A percentile compares a stretch with the other conserved stretches of the same genome.
Evolutionary conservation across 2,797 vertebrate genomes (phyloP).

Genomic region (Pseudopleuronectes americanus): DNA sequence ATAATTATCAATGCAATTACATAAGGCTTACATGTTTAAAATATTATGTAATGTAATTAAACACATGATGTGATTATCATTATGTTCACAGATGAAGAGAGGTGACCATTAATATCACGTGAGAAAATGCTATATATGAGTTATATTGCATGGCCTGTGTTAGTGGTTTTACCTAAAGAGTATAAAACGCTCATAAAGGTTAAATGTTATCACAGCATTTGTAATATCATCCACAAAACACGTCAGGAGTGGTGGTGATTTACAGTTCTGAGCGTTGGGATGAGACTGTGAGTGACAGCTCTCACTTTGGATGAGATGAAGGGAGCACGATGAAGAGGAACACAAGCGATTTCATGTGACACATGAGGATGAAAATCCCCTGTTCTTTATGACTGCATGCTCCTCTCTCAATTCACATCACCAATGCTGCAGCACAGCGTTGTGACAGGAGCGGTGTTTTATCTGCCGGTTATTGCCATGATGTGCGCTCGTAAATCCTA

Average conservation of each 20-base stretch:
- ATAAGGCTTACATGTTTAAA: not conserved
- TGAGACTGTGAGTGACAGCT: slow-evolving; percentile 52
- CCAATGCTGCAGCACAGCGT: not conserved
- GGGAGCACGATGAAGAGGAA: slow-evolving; percentile 29
- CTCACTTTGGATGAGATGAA: slow-evolving; percentile 47
- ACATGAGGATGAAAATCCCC: slow-evolving; percentile 47
- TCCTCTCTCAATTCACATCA: slow-evolving; percentile 35
- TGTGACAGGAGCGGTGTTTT: slow-evolving; percentile 26
- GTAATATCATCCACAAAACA: slow-evolving; percentile 7
- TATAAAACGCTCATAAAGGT: slow-evolving; percentile 1
- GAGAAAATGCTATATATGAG: too few relatives aligned
- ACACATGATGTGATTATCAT: not conserved
- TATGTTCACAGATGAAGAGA: not conserved
- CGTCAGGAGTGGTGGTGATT: not conserved
- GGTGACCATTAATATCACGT: too few relatives aligned
- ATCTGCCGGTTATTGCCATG: slow-evolving; percentile 10
- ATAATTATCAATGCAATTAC: not conserved
- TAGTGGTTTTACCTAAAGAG: not conserved
- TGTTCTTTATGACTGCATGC: slow-evolving; percentile 27
- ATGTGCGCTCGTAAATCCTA: slow-evolving; percentile 4
- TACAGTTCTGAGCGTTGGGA: slow-evolving; percentile 23
- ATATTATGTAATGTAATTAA: not conserved
- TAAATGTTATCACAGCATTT: slow-evolving; percentile 9
- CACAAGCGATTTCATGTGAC: slow-evolving; percentile 60
- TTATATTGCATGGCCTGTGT: too few relatives aligned